A percentile compares a stretch with the other conserved stretches of the same genome.
Evolutionary conservation across 2,113 vertebrate species (phyloP).

Genomic region (Peromyscus leucopus): DNA sequence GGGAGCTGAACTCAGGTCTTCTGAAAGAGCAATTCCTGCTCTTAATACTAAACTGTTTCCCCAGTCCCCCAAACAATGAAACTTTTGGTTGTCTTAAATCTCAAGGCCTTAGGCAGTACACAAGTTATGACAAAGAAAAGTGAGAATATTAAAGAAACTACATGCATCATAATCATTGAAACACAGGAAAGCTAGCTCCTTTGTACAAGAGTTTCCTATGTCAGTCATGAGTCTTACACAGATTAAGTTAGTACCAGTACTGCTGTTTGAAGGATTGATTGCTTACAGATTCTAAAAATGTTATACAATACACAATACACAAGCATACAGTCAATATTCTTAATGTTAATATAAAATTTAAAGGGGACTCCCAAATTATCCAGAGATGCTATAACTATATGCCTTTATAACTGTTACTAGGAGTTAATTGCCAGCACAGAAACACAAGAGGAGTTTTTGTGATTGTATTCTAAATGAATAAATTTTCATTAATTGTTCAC

Average conservation of each 20-base stretch:
- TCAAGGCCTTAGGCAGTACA: background rate
- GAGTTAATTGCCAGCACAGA: background rate
- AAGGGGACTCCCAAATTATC: background rate
- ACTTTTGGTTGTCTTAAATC: background rate
- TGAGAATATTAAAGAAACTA: background rate
- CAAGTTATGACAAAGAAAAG: background rate
- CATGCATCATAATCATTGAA: background rate
- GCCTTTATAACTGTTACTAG: background rate
- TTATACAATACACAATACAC: background rate
- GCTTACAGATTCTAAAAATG: background rate
- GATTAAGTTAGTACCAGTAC: background rate
- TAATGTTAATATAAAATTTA: constrained; percentile 28
- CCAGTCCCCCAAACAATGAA: background rate
- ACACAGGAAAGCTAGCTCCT: background rate
- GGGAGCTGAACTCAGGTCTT: no score
- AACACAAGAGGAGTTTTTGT: background rate
- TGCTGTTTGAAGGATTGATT: constrained; percentile 14
- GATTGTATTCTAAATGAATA: constrained; percentile 23
- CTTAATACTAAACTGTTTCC: background rate
- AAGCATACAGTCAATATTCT: background rate
- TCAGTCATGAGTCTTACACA: background rate
- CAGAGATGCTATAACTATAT: background rate
- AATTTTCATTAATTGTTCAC: background rate
- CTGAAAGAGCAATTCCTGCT: background rate
- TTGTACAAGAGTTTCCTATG: background rate